Evolutionary conservation across 2,113 vertebrate species (phyloP), one percentile per base, ranked within the genome.

Genomic region (Steatornis caripensis): DNA sequence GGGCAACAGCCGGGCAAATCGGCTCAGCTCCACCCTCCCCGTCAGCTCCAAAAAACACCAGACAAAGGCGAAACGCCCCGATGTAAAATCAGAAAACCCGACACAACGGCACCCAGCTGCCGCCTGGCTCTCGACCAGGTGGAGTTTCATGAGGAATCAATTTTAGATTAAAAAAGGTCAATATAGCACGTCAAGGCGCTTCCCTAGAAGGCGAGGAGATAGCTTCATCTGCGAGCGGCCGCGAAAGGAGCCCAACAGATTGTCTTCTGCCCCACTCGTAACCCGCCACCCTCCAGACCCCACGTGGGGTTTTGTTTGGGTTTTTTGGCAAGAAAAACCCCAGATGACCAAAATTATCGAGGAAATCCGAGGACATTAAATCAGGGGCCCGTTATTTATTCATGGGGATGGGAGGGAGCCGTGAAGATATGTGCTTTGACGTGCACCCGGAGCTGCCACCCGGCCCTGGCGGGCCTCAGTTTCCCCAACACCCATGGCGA

Each of bases 111-210:
- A 0, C 55, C 0, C 36, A 77, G 86, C 37, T 54, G 79, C 76
- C 1, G 49, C 60, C 84, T 58, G 80, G 79, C 90, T 92, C 88
- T 51, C 1, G 0, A 39, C 71, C 90, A 65, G 86, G 49, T 29
- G 46, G 66, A 86, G 64, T 60, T 86, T 14, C 8, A 15, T 2
- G 2, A 68, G 39, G 85, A 89, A 96, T 94, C 96, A 96, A 94
- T 95, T 92, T 92, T 78, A 94, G 68, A 92, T 86, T 92, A 77
- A 86, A 86, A 93, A 88, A 87, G 96, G 85, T 96, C 95, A 87
- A 92, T 90, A 89, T 24, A 62, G 16, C 30, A 6, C 6, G 53
- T 90, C 88, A 77, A 10, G 36, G 79, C 6, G 7, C 92, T 92
- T 36, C 64, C 60, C 75, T 48, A 26, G 71, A 21, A 90, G 85